Percentiles rank a stretch among this genome's conserved stretches.
Conservation (phyloP, 2,797 vertebrate genomes). For the Myotis pilosus region DNA sequence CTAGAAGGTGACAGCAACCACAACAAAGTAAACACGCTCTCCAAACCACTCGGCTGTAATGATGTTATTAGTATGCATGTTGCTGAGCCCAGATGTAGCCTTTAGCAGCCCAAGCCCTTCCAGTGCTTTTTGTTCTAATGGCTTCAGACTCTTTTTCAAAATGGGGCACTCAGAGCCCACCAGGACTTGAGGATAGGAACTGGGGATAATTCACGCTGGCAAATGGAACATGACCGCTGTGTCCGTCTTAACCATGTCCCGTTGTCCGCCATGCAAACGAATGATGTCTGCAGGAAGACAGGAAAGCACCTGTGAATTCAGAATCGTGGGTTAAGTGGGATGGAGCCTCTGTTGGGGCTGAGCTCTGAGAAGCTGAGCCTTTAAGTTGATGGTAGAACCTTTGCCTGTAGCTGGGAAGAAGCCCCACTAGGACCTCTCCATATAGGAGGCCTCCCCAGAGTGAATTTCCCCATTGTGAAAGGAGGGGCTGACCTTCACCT, state of each 20-base stretch:
- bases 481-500: slow-evolving; percentile 64
- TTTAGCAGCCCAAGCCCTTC: slow-evolving; percentile 93
- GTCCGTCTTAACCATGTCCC: slow-evolving; percentile 74
- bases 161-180: slow-evolving; percentile 82
- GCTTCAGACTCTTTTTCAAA: slow-evolving; percentile 87
- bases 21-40: slow-evolving; percentile 94
- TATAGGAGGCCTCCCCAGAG: not conserved
- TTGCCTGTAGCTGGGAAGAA: slow-evolving; percentile 51
- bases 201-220: slow-evolving; percentile 83
- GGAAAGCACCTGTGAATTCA: slow-evolving; percentile 72
- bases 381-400: slow-evolving; percentile 65
- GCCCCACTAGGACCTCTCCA: slow-evolving; percentile 1
- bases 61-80: slow-evolving; percentile 97
- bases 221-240: slow-evolving; percentile 83
- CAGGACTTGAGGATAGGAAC: slow-evolving; percentile 78
- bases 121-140: slow-evolving; percentile 88
- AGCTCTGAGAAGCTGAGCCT: slow-evolving; percentile 64
- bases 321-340: slow-evolving; percentile 57
- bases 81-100: slow-evolving; percentile 95
- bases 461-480: slow-evolving; percentile 52
- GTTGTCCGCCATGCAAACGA: slow-evolving; percentile 81
- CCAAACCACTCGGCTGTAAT: slow-evolving; percentile 92
- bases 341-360: slow-evolving; percentile 57
- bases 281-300: slow-evolving; percentile 74
- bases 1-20: slow-evolving; percentile 91